Conservation (phyloP, 2,113 vertebrate genomes). For the Centropus bengalensis region DNA sequence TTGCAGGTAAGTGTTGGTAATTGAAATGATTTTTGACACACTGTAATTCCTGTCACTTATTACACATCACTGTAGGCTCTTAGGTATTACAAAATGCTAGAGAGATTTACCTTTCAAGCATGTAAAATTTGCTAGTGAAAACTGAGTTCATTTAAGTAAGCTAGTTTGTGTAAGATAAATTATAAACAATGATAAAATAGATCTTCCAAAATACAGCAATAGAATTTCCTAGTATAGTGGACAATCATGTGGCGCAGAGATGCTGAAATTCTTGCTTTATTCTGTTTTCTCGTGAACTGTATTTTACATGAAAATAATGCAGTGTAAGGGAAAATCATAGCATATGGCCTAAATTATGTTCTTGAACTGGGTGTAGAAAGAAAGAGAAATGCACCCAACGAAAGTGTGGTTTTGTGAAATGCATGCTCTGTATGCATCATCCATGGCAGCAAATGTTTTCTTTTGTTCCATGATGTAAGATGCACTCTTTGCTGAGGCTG, state of each 20-base stretch:
- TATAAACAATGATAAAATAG: not conserved
- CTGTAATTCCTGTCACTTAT: not conserved
- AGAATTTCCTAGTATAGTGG: not conserved
- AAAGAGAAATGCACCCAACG: accelerated
- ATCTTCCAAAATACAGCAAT: not conserved
- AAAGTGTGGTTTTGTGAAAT: not conserved
- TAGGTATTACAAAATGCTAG: not conserved
- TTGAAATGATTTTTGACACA: not conserved
- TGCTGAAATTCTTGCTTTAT: not conserved
- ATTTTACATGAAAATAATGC: not conserved
- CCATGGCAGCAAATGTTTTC: not conserved
- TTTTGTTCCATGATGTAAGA: not conserved
- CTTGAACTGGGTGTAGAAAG: not conserved
- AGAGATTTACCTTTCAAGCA: not conserved
- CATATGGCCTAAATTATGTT: not conserved
- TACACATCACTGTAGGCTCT: not conserved
- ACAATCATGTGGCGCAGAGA: not conserved
- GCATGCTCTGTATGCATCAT: not conserved
- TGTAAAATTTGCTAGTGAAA: not conserved
- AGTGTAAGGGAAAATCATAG: not conserved
- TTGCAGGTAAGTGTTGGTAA: not conserved
- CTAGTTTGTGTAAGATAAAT: not conserved
- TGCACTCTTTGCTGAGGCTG: not conserved
- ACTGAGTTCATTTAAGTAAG: not conserved
- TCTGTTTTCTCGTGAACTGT: not conserved